Evolutionary conservation across 2,888 invertebrate genomes (phyloP), one percentile per base, ranked within the genome.

Genomic region (Argyra leucocephala): DNA sequence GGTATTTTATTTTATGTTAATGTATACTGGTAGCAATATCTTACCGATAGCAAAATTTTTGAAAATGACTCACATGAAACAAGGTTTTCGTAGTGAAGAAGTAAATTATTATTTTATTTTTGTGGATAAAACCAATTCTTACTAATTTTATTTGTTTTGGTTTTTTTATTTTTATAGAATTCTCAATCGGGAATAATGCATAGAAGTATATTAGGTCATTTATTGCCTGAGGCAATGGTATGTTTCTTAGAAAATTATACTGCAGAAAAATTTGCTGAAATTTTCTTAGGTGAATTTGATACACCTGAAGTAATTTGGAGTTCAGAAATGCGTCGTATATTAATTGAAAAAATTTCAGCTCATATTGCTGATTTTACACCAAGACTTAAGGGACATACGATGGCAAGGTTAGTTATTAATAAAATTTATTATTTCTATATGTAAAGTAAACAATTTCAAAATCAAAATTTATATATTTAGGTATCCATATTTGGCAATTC

Each of bases 231-330:
- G 77, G 99, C 99, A 0, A 98, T 99, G 96, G 93, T 99, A 1
- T 96, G 96, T 75, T 99, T 97, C 79, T 82, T 99, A 66, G 98
- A 99, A 78, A 97, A 99, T 80, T 96, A 99, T 76, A 97, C 97
- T 0, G 87, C 97, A 0, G 98, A 98, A 69, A 96, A 96, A 77
- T 99, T 99, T 81, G 96, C 99, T 0, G 95, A 99, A 81, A 96
- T 95, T 73, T 95, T 92, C 81, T 83, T 97, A 22, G 98, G 98
- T 0, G 99, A 99, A 81, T 99, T 93, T 82, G 98, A 99, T 80
- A 99, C 98, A 9, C 99, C 99, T 0, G 99, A 99, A 81, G 97
- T 96, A 0, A 99, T 99, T 70, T 99, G 99, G 99, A 98, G 93
- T 77, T 86, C 90, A 0, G 96, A 96, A 81, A 99, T 99, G 98